A percentile compares a stretch with the other conserved stretches of the same genome.
phyloP scores from a whole-genome alignment of 2,113 vertebrate species.

The Platanista minor region DNA sequence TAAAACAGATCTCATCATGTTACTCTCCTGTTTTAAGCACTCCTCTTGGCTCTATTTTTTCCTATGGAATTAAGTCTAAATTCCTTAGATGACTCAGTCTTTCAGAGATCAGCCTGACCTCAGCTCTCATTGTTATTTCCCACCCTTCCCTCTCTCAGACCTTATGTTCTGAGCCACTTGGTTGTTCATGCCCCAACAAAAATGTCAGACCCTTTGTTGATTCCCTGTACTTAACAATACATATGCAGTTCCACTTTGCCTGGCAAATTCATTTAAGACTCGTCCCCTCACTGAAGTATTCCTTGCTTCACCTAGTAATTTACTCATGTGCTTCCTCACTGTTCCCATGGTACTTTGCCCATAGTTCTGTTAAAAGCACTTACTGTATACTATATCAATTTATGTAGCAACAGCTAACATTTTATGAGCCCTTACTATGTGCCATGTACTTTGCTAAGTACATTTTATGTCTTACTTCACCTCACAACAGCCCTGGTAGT shows the following conservation, averaged over 20 bases:
- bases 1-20: slow-evolving; percentile 17
- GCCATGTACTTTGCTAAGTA: not conserved
- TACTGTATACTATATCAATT: not conserved
- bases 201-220: not conserved
- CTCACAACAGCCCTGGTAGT: not conserved
- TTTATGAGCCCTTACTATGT: not conserved
- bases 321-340: not conserved
- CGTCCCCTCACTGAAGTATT: not conserved
- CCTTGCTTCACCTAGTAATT: not conserved
- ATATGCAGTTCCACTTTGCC: not conserved
- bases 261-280: not conserved
- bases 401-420: not conserved
- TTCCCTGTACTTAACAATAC: not conserved
- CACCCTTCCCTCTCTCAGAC: not conserved
- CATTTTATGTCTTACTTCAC: not conserved
- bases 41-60: not conserved
- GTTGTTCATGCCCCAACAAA: slow-evolving; percentile 1
- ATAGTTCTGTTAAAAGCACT: not conserved
- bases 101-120: not conserved
- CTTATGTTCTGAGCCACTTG: not conserved
- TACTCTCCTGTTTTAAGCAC: not conserved
- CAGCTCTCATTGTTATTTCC: not conserved
- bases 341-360: not conserved
- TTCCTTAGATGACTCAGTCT: not conserved
- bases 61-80: not conserved